Evolutionary conservation across 2,888 invertebrate genomes (phyloP).

Genomic region (Carterocephalus palaemon): DNA sequence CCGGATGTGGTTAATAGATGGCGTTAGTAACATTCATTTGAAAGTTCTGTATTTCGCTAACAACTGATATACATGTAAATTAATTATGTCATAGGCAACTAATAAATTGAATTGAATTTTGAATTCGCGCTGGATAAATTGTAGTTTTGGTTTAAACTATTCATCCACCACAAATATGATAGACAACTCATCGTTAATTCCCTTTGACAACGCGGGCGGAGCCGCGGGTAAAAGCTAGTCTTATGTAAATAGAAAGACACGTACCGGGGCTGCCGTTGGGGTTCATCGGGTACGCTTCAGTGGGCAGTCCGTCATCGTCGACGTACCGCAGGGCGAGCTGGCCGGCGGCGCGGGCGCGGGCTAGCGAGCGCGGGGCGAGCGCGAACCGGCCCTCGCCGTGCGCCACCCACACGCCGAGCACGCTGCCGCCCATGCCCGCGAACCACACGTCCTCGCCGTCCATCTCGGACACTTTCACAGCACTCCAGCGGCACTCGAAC

Average conservation of each 20-base stretch:
- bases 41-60: no score
- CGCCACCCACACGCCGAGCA: constrained; percentile 97
- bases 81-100: no score
- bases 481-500: constrained; percentile 86
- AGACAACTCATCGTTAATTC: no score
- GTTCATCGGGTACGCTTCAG: constrained; percentile 94
- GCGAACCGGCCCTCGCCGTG: constrained; percentile 95
- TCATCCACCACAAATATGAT: no score
- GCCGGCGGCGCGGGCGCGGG: constrained; percentile 71
- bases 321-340: constrained; percentile 91
- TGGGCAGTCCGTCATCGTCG: constrained; percentile 86
- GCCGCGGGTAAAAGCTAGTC: no score
- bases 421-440: constrained; percentile 90
- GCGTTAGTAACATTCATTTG: no score
- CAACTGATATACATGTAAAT: no score
- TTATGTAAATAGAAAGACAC: constrained; percentile 5
- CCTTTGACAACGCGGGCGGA: no score
- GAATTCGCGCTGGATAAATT: no score
- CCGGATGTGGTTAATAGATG: no score
- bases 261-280: constrained; percentile 92
- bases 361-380: constrained; percentile 70
- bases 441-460: constrained; percentile 88
- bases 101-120: no score
- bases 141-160: no score
- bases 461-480: constrained; percentile 83